Base-by-base conservation (phyloP, 2,797 vertebrate species). In the Spinus olivaceus region DNA sequence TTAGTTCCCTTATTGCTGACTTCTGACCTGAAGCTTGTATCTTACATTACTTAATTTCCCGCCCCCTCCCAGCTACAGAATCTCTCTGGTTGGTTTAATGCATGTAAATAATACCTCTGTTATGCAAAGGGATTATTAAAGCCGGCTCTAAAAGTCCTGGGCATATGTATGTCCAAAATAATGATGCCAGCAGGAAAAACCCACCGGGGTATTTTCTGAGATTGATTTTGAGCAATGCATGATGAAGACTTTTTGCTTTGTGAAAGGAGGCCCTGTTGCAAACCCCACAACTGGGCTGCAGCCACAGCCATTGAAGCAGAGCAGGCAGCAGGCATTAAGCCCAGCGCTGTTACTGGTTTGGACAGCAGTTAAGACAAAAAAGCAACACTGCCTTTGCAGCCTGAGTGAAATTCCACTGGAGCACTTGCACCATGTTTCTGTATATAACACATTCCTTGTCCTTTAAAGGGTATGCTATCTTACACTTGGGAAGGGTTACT, bases 401-500 rank as follows among this genome's bases (percentile, higher is more conserved):
- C 92, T 83, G 56, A 86, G 94, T 47, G 87, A 72, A 97, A 97
- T 96, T 95, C 95, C 94, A 78, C 44, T 35, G 88, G 79, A 95
- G 95, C 91, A 87, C 64, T 95, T 44, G 87, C 88, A 81, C 87
- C 18, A 53, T 81, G 90, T 94, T 95, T 42, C 91, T 76, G 94
- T 81, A 89, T 90, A 49, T 92, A 83, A 74, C 91, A 91, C 97
- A 97, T 97, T 97, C 97, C 96, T 96, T 97, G 94, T 95, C 96
- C 97, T 97, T 97, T 97, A 97, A 97, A 97, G 96, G 97, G 78
- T 94, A 97, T 96, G 94, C 70, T 81, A 50, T 95, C 94, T 93
- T 88, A 88, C 77, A 93, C 94, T 95, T 86, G 76, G 78, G 59
- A 92, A 92, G 84, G 78, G 19, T 87, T 93, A 65, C 92, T 91